Percentiles rank a stretch among this genome's conserved stretches.
Conservation (phyloP, 2,888 invertebrate species). For the Timema podura region DNA sequence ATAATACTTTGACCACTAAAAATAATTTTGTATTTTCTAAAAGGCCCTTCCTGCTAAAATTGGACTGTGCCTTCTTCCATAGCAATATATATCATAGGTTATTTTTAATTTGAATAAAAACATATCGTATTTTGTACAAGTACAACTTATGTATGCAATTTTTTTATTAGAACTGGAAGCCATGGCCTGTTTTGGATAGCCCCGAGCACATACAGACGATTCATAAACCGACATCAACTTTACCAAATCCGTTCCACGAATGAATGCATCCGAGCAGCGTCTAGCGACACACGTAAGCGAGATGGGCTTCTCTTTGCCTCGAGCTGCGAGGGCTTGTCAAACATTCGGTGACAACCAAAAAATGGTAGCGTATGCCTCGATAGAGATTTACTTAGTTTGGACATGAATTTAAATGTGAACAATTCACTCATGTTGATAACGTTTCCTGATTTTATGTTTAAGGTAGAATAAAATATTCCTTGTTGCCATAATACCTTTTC, state of each 20-base stretch:
- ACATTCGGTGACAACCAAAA: slow-evolving; percentile 78
- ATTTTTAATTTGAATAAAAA: no score
- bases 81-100: no score
- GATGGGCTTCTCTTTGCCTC: slow-evolving; percentile 84
- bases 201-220: slow-evolving; percentile 35
- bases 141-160: no score
- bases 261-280: slow-evolving; percentile 56
- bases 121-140: no score
- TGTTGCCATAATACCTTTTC: no score
- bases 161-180: slow-evolving; percentile 41
- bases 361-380: slow-evolving; percentile 57
- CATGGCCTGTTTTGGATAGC: slow-evolving; percentile 43
- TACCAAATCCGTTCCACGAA: slow-evolving; percentile 44
- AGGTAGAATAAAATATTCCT: no score
- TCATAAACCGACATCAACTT: slow-evolving; percentile 27
- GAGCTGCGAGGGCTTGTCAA: slow-evolving; percentile 76
- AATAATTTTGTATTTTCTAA: no score
- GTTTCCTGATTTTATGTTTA: no score
- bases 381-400: background rate
- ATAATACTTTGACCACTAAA: no score
- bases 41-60: no score
- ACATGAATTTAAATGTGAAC: background rate
- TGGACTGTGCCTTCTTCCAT: no score
- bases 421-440: no score
- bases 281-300: slow-evolving; percentile 70